Conservation (phyloP, 2,113 vertebrate species). For the Plecotus auritus region DNA sequence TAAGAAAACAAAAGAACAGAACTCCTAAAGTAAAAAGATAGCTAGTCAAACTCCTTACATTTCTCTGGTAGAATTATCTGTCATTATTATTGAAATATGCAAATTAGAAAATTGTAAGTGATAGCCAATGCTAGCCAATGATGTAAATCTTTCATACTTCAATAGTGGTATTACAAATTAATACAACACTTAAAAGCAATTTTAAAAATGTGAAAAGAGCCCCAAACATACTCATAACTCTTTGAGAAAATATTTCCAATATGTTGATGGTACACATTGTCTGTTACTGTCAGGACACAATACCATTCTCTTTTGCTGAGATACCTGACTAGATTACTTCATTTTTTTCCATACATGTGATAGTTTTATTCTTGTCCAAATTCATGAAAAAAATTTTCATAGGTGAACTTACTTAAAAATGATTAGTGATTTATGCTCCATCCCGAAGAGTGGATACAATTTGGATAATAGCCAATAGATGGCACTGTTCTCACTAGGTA, state of each 20-base stretch:
- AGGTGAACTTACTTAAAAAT: not conserved
- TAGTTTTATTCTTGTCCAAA: not conserved
- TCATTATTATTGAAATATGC: not conserved
- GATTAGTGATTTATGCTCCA: not conserved
- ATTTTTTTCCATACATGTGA: not conserved
- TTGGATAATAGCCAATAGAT: constrained; percentile 70
- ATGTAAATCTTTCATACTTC: not conserved
- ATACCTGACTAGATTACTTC: not conserved
- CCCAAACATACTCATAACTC: not conserved
- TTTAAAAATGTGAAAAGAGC: not conserved
- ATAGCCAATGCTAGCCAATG: not conserved
- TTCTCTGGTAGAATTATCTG: not conserved
- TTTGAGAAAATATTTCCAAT: not conserved
- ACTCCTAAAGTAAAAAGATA: not conserved
- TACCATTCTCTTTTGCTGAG: not conserved
- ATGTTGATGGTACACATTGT: not conserved
- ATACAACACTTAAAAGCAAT: not conserved
- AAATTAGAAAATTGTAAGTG: not conserved
- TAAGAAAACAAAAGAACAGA: not conserved
- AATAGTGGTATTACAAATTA: not conserved
- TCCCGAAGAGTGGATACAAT: constrained; percentile 26
- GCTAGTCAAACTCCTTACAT: not conserved
- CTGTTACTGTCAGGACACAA: not conserved
- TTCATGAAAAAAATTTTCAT: not conserved
- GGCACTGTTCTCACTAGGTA: constrained; percentile 67